Conservation (phyloP, 1,140 invertebrate species). For the Cyclina sinensis region DNA sequence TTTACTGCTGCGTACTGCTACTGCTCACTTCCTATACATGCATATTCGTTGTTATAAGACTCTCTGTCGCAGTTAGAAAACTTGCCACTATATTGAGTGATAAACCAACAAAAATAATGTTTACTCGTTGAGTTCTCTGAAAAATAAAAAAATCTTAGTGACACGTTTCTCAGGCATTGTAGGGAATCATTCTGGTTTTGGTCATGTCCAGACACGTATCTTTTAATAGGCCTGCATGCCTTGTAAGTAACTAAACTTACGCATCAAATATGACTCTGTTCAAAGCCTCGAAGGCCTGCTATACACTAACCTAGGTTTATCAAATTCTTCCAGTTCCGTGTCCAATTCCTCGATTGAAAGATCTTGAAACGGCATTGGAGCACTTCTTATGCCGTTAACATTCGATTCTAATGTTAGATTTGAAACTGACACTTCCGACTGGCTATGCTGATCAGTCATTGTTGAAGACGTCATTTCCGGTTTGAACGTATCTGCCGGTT, state of each 20-base stretch:
- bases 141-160: not conserved
- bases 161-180: not conserved
- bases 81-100: too few relatives aligned
- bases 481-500: not conserved
- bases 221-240: conserved; percentile 8
- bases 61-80: too few relatives aligned
- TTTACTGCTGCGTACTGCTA: too few relatives aligned
- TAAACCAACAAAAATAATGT: too few relatives aligned
- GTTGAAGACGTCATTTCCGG: not conserved
- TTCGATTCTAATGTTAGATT: conserved; percentile 22
- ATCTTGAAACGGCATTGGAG: not conserved
- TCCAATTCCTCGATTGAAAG: conserved; percentile 49
- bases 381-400: not conserved
- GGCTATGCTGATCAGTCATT: not conserved
- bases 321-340: conserved; percentile 20
- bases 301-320: conserved; percentile 55
- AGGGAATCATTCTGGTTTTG: conserved; percentile 24
- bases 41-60: too few relatives aligned
- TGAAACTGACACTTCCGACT: conserved; percentile 16
- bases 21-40: too few relatives aligned
- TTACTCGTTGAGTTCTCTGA: too few relatives aligned
- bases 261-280: conserved; percentile 27
- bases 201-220: not conserved
- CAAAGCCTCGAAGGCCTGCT: not conserved
- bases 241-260: conserved; percentile 55